These are phyloP conservation scores for Conus betulinus DNA, from an alignment of 1,140 invertebrate species.

Conservation along the genomic window DNA sequence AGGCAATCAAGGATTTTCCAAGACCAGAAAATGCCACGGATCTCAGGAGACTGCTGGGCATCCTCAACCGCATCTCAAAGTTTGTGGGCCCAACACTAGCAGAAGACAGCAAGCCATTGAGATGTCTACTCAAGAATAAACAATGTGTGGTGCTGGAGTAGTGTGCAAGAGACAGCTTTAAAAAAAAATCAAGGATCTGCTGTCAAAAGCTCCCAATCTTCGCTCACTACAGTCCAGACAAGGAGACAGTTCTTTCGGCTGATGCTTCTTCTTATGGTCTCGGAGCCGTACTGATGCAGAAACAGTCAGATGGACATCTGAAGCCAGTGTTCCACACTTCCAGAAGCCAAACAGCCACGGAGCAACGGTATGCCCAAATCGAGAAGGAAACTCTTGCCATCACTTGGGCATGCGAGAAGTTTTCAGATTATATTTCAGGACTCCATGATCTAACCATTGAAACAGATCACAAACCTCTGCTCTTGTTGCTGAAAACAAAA, in stretches of 20 bases:
- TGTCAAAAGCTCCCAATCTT: constrained; percentile 37
- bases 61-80: neutral
- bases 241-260: constrained; percentile 41
- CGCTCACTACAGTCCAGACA: constrained; percentile 44
- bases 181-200: constrained; percentile 34
- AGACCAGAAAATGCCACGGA: neutral
- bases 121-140: neutral
- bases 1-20: constrained; percentile 3
- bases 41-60: neutral
- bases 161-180: constrained; percentile 38
- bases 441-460: neutral
- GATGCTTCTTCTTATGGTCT: constrained; percentile 53
- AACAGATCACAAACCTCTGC: constrained; percentile 5
- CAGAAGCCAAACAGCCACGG: neutral
- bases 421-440: neutral
- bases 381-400: neutral
- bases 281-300: constrained; percentile 47
- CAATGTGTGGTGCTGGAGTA: constrained; percentile 37
- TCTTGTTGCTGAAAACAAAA: neutral
- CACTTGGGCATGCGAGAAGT: neutral
- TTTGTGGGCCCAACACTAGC: neutral
- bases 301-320: constrained; percentile 15
- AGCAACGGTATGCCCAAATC: neutral
- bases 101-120: neutral
- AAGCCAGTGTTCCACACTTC: neutral